These are phyloP conservation scores for Apamea monoglypha DNA, from an alignment of 2,888 invertebrate species.

Conservation along the genomic window DNA sequence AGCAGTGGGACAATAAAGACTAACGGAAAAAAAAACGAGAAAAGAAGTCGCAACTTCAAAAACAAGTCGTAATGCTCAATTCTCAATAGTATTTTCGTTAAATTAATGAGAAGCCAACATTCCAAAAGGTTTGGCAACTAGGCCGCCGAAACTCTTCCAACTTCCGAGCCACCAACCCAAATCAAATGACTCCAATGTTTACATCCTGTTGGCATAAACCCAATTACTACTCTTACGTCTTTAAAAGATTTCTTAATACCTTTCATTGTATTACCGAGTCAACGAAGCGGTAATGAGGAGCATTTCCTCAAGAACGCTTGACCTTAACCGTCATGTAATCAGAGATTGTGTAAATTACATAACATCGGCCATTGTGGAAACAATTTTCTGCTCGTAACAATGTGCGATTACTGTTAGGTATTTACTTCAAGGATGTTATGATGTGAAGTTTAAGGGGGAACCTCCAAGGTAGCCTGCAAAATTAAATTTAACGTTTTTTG, in stretches of 20 bases:
- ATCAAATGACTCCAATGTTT: conserved; percentile 46
- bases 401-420: conserved; percentile 37
- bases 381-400: conserved; percentile 25
- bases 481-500: too few species aligned
- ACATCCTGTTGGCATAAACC: conserved; percentile 32
- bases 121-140: conserved; percentile 22
- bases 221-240: conserved; percentile 43
- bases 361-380: conserved; percentile 55
- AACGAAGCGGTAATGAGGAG: conserved; percentile 52
- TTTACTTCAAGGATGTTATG: conserved; percentile 16
- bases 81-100: conserved; percentile 16
- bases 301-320: conserved; percentile 60
- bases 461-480: too few species aligned
- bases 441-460: conserved; percentile 2
- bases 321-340: conserved; percentile 67
- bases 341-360: conserved; percentile 61
- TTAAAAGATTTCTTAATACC: conserved; percentile 39
- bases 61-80: not conserved
- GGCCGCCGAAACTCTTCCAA: conserved; percentile 10
- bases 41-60: not conserved
- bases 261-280: conserved; percentile 16
- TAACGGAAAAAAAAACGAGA: not conserved
- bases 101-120: conserved; percentile 15
- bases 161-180: conserved; percentile 47
- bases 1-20: too few species aligned